Base-by-base conservation (phyloP, 2,888 invertebrate species). In the Abscondita cerata region DNA sequence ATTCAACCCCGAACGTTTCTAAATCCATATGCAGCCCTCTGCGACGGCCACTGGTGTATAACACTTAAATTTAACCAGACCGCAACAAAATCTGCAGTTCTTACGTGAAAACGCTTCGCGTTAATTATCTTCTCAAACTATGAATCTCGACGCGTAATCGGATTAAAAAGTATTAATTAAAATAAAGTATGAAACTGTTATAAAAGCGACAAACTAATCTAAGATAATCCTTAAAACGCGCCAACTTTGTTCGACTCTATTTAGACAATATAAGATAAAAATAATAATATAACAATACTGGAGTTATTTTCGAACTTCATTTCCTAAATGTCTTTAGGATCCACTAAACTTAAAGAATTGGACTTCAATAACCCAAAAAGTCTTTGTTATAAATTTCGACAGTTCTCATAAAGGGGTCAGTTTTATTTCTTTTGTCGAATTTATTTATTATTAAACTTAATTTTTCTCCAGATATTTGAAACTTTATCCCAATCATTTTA, bases 11-110 rank as follows among this genome's bases (percentile, higher is more conserved):
- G 66, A 62, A 68, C 72, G 71, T 72, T 68, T 68, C 66, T 47
- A 67, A 68, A 72, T 73, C 72, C 75, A 75, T 75, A 73, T 75
- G 73, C 72, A 73, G 70, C 70, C 70, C 25, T 18, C 64, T 65
- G 58, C 13, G 19, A 57, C 48, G 46, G 36, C 59, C 62, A 50
- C 59, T 52, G 59, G 52, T 63, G 51, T 36, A 52, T 55, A 12
- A 38, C n/a, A 13, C 57, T 47, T 47, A 44, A 34, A 51, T 58
- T 18, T 18, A 31, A 20, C 38, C 40, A 13, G 12, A 58, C 44
- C 52, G 58, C 57, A 52, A 48, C 57, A 40, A 44, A 25, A 57
- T 57, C 41, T 57, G 57, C 51, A 57, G 48, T 18, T 8, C 6
- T 16, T 33, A 33, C 12, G 54, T 54, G 25, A 25, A 25, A 6